phyloP scores from a whole-genome alignment of 2,797 vertebrate species.

The Enteromius unitaeniatus region DNA sequence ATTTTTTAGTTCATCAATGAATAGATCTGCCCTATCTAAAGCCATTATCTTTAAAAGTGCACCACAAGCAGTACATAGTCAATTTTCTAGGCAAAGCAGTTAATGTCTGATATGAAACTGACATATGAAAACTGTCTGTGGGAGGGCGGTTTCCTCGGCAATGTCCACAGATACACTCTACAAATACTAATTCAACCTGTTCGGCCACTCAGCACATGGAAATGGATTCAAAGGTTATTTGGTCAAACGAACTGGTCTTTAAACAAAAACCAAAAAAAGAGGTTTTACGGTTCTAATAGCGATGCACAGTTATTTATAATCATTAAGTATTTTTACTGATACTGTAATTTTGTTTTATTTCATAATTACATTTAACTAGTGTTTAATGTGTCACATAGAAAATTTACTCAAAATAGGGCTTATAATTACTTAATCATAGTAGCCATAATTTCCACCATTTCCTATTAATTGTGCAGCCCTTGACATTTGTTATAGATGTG shows the following conservation, averaged over 20 bases:
- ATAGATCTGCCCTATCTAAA: neutral
- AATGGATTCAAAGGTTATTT: constrained; percentile 35
- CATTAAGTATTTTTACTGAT: neutral
- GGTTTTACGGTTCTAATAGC: too few species aligned
- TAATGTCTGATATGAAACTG: neutral
- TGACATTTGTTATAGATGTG: neutral
- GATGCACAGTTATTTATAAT: neutral
- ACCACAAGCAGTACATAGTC: neutral
- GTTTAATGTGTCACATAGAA: neutral
- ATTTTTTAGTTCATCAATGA: constrained; percentile 2
- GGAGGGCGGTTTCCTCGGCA: constrained; percentile 11
- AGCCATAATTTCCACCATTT: neutral
- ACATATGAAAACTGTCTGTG: constrained; percentile 23
- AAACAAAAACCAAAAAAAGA: neutral
- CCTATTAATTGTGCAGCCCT: neutral
- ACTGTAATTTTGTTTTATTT: neutral
- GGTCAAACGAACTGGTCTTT: constrained; percentile 20
- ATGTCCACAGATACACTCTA: constrained; percentile 14
- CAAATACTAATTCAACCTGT: constrained; percentile 47
- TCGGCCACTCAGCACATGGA: neutral
- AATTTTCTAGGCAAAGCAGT: neutral
- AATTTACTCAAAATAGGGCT: neutral
- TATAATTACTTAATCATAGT: neutral
- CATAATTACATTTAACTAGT: neutral
- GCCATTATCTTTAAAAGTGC: neutral